A percentile compares a stretch with the other conserved stretches of the same genome.
phyloP scores from a whole-genome alignment of 2,113 vertebrate species.

The Tor tambroides region DNA sequence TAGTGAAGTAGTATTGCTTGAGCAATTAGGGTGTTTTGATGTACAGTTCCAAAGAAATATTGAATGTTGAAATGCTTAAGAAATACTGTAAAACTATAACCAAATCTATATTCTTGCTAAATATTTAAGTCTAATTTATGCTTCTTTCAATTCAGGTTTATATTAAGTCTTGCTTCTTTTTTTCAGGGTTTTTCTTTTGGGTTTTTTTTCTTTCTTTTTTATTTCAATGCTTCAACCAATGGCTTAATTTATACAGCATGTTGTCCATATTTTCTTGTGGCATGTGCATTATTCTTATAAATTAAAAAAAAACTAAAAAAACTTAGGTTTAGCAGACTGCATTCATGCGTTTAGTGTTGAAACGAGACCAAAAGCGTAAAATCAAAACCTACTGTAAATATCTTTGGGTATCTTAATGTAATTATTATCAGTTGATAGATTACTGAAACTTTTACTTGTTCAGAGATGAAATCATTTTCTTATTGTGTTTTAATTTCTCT shows the following conservation, averaged over 20 bases:
- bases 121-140: slow-evolving; percentile 62
- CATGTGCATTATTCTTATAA: slow-evolving; percentile 25
- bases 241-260: slow-evolving; percentile 39
- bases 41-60: slow-evolving; percentile 60
- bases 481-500: slow-evolving; percentile 32
- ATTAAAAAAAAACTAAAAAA: background rate
- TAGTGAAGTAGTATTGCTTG: slow-evolving; percentile 29
- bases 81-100: slow-evolving; percentile 60
- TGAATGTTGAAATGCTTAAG: slow-evolving; percentile 56
- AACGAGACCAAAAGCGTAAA: slow-evolving; percentile 52
- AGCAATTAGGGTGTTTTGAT: slow-evolving; percentile 45
- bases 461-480: background rate
- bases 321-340: slow-evolving; percentile 6
- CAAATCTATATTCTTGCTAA: slow-evolving; percentile 61
- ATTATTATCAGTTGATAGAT: slow-evolving; percentile 25
- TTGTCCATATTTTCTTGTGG: background rate
- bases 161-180: background rate
- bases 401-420: slow-evolving; percentile 34
- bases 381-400: slow-evolving; percentile 54
- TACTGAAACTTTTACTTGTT: slow-evolving; percentile 7
- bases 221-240: slow-evolving; percentile 17
- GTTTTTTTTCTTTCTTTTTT: no score
- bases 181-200: background rate
- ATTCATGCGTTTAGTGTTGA: slow-evolving; percentile 46
- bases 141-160: slow-evolving; percentile 42